phyloP scores from a whole-genome alignment of 2,797 vertebrate species.

The Micropoecilia bifurca region DNA sequence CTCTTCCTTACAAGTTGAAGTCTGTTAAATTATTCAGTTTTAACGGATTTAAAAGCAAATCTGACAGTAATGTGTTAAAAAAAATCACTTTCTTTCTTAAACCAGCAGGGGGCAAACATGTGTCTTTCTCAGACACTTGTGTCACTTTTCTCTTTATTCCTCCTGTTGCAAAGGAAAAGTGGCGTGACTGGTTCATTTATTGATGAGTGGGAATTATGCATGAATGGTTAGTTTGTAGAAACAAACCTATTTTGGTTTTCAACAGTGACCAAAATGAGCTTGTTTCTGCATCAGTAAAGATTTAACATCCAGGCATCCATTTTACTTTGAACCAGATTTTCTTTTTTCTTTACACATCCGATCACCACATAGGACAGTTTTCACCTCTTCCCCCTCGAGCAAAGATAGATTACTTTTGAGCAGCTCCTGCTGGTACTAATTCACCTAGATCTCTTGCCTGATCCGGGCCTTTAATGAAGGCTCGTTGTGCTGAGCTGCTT shows the following conservation, averaged over 20 bases:
- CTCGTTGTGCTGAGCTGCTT: constrained; percentile 66
- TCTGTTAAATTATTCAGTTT: background rate
- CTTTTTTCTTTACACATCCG: background rate
- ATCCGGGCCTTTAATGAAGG: constrained; percentile 73
- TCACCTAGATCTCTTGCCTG: constrained; percentile 55
- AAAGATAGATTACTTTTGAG: no score
- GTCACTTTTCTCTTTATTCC: background rate
- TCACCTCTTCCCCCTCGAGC: constrained; percentile 25
- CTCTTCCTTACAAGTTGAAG: background rate
- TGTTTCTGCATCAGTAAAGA: background rate
- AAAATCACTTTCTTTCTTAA: background rate
- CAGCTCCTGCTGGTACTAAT: constrained; percentile 53
- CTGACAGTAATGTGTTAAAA: background rate
- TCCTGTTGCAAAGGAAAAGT: background rate
- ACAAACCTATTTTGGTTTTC: background rate
- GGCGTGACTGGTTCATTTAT: background rate
- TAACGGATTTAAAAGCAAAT: background rate
- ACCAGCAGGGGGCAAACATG: constrained; percentile 68
- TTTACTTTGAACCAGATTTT: background rate
- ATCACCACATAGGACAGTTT: constrained; percentile 6
- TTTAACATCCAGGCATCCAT: background rate
- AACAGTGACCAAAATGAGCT: background rate
- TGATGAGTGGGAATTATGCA: background rate
- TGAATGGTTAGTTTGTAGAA: background rate
- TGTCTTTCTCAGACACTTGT: constrained; percentile 7